A percentile compares a stretch with the other conserved stretches of the same genome.
phyloP scores from a whole-genome alignment of 2,888 invertebrate genomes.

The Megamerina dolium region DNA sequence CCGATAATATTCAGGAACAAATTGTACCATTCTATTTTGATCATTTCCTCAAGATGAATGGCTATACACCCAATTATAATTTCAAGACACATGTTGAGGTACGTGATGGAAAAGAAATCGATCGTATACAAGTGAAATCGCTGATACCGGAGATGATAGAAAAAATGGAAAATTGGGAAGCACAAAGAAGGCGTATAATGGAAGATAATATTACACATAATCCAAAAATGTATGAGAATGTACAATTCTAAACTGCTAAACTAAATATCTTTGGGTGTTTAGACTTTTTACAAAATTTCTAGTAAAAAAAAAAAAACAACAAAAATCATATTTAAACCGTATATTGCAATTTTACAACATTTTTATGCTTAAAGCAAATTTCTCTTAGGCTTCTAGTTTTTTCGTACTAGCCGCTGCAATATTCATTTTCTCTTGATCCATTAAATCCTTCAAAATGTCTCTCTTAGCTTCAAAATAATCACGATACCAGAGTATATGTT shows the following conservation, averaged over 20 bases:
- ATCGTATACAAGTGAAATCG: conserved; percentile 26
- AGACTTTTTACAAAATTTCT: not conserved
- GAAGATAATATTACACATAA: conserved; percentile 43
- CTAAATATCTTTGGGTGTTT: not conserved
- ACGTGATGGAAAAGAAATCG: conserved; percentile 39
- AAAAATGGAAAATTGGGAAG: conserved; percentile 36
- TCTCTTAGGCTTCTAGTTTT: not conserved
- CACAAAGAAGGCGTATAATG: conserved; percentile 33
- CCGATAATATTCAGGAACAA: conserved; percentile 37
- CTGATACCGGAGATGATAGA: conserved; percentile 28
- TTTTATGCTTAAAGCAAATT: not conserved
- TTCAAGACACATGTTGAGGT: conserved; percentile 43
- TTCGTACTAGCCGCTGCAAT: not conserved
- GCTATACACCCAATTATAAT: conserved; percentile 45
- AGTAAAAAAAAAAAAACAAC: not conserved
- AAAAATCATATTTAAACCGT: no score
- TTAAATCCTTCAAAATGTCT: conserved; percentile 55
- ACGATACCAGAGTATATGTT: conserved; percentile 86
- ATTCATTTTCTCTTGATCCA: conserved; percentile 11
- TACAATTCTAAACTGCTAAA: conserved; percentile 23
- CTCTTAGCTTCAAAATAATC: conserved; percentile 82
- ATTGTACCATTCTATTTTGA: conserved; percentile 47
- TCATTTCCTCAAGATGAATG: conserved; percentile 43
- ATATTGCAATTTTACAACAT: no score
- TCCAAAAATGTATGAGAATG: conserved; percentile 43